A percentile compares a stretch with the other conserved stretches of the same genome.
Evolutionary conservation across 2,888 invertebrate species (phyloP).

Genomic region (Caenorhabditis imperialis): DNA sequence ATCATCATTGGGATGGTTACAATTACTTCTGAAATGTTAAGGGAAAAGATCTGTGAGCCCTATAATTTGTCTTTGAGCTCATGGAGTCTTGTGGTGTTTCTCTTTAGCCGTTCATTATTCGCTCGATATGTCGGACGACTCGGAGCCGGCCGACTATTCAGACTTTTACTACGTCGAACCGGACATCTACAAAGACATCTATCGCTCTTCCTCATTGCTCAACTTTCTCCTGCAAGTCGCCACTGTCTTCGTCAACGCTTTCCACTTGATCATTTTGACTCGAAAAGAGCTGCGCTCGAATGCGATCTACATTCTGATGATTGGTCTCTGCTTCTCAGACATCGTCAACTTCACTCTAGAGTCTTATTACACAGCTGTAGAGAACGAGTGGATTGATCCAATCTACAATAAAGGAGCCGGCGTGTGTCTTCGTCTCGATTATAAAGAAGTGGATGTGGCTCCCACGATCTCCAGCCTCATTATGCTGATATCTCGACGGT

Average conservation of each 20-base stretch:
- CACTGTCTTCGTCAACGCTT: slow-evolving; percentile 6
- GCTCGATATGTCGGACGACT: too few relatives aligned
- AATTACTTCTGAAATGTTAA: too few relatives aligned
- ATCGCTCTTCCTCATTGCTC: not conserved
- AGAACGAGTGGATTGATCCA: not conserved
- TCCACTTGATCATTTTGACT: slow-evolving; percentile 11
- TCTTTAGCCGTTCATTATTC: too few relatives aligned
- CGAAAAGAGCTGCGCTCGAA: slow-evolving; percentile 16
- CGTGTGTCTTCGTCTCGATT: not conserved
- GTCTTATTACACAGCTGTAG: not conserved
- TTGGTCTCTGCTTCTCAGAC: slow-evolving; percentile 12
- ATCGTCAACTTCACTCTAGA: not conserved
- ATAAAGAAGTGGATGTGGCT: not conserved
- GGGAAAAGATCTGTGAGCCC: too few relatives aligned
- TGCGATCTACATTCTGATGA: slow-evolving; percentile 20
- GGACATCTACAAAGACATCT: not conserved
- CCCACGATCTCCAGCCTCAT: too few relatives aligned
- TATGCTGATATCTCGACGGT: too few relatives aligned
- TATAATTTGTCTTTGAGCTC: too few relatives aligned
- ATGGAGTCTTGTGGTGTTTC: too few relatives aligned
- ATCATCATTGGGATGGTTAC: too few relatives aligned
- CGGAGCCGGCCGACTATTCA: too few relatives aligned
- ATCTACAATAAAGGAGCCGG: not conserved
- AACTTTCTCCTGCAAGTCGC: not conserved
- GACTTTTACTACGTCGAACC: too few relatives aligned